Conservation (phyloP, 2,113 vertebrate genomes). For the Typhlomys cinereus region DNA sequence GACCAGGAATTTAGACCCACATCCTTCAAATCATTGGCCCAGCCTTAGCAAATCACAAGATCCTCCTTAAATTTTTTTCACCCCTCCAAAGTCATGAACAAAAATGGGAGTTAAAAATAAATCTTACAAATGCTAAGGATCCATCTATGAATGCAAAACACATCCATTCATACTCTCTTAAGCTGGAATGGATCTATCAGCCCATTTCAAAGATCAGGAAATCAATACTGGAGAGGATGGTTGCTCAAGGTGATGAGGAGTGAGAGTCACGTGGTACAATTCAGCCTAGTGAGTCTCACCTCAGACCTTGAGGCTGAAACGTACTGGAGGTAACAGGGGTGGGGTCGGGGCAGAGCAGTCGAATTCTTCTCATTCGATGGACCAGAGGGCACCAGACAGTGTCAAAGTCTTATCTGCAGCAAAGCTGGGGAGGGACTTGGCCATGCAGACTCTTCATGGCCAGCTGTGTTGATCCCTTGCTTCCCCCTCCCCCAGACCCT, state of each 20-base stretch:
- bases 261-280: neutral
- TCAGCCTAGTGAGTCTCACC: neutral
- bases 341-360: neutral
- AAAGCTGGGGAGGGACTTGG: neutral
- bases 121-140: neutral
- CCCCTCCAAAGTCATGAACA: neutral
- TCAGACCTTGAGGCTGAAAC: rapidly evolving
- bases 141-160: rapidly evolving
- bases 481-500: too few relatives aligned
- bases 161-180: rapidly evolving
- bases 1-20: neutral
- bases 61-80: neutral
- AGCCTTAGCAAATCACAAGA: neutral
- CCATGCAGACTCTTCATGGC: neutral
- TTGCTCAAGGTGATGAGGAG: neutral
- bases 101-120: neutral
- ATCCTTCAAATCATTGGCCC: neutral
- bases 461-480: neutral
- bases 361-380: rapidly evolving
- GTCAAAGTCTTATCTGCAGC: neutral
- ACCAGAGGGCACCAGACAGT: neutral
- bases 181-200: rapidly evolving
- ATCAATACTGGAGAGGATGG: neutral
- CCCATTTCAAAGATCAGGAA: too few relatives aligned
- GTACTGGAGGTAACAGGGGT: neutral